Conservation (phyloP, 2,888 invertebrate genomes). For the Drosophila ezoana region DNA sequence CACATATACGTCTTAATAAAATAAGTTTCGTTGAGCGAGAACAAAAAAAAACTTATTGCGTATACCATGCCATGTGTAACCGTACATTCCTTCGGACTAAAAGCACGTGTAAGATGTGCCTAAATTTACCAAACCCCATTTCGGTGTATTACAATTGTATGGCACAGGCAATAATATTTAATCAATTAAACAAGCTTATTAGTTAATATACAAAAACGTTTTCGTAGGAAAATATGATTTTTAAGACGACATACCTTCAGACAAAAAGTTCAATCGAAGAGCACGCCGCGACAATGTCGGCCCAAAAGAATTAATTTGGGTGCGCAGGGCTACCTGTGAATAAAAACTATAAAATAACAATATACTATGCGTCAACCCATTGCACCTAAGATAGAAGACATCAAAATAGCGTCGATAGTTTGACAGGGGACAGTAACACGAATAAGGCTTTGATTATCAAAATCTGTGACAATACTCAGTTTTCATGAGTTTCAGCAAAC, state of each 20-base stretch:
- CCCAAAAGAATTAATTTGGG: constrained; percentile 24
- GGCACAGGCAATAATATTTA: not conserved
- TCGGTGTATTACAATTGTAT: not conserved
- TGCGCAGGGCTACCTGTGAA: no score
- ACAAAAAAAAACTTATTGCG: not conserved
- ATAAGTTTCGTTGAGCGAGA: not conserved
- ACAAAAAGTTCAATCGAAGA: constrained; percentile 29
- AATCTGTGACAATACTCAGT: no score
- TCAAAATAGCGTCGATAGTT: no score
- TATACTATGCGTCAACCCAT: no score
- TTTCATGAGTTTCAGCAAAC: no score
- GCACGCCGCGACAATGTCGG: constrained; percentile 51
- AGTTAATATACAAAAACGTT: no score
- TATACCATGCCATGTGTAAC: constrained; percentile 6
- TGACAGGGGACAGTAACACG: no score
- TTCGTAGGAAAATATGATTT: not conserved
- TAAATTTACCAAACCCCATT: not conserved
- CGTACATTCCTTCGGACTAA: constrained; percentile 27
- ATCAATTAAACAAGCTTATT: not conserved
- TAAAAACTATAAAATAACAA: no score
- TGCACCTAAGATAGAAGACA: no score
- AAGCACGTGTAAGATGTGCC: constrained; percentile 25
- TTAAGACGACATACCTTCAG: constrained; percentile 38
- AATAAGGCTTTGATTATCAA: no score
- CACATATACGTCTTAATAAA: not conserved